Base-by-base conservation (phyloP, 2,888 invertebrate genomes). In the Hirtodrosophila cameraria region DNA sequence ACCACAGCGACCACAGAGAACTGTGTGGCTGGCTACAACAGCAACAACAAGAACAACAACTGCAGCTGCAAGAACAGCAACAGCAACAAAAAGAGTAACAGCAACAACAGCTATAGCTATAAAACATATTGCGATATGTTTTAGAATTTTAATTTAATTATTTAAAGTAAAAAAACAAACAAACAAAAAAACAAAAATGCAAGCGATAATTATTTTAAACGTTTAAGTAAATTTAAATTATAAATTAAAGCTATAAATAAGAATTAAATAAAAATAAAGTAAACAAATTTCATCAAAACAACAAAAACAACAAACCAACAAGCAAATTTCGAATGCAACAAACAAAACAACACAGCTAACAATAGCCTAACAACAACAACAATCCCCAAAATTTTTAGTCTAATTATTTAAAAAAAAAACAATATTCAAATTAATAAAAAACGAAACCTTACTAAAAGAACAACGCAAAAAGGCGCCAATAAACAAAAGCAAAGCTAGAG, bases 171-270 rank as follows among this genome's bases (percentile, higher is more conserved):
- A 70, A 57, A 80, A 70, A 78, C 73, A 65, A 67, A 81, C 15
- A 45, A 52, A 49, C 15, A 50, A 39, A 67, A 75, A 84, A 86
- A 77, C 48, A 67, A 78, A 76, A 79, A 88, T 81, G 87, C 88
- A 88, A 86, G 77, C 82, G 88, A 90, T 90, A 89, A 90, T 90
- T 90, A 90, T 90, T 81, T 90, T 90, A 90, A 90, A 90, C 81
- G 81, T 89, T 89, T 90, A 90, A 90, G 90, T 88, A 89, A 88
- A 87, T 86, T 89, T 90, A 90, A 90, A 90, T 89, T 89, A 90
- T 90, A 89, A 88, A 89, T 75, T 77, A 88, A 80, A 89, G 75
- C 88, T 89, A 84, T 66, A 87, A 79, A 83, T 86, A 88, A 89
- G 80, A 85, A 76, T 88, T 89, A 88, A 88, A 88, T 87, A 87